Evolutionary conservation across 2,797 vertebrate genomes (phyloP), one percentile per base, ranked within the genome.

Genomic region (Lutjanus argentimaculatus): DNA sequence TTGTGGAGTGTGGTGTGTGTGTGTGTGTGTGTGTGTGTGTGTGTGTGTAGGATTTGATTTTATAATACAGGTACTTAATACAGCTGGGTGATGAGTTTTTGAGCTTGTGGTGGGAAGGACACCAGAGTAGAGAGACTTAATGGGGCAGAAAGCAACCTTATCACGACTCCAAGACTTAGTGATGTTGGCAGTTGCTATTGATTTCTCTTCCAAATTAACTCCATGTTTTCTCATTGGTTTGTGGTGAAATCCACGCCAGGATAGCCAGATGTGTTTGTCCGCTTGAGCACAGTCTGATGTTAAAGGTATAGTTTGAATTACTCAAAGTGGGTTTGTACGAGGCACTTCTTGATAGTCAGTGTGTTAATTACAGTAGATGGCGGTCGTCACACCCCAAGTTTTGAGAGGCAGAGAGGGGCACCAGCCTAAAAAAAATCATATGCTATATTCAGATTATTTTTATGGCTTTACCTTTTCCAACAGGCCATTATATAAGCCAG

Each of bases 191-290:
- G 77, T 72, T 69, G 64, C 52, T 53, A 82, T 87, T 58, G 85
- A 91, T 91, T 93, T 89, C 58, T 75, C 59, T 57, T 88, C 80
- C 73, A 91, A 87, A 89, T 90, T 40, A 88, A 74, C 79, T 85
- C 70, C 64, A 80, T 77, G 72, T 90, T 84, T 79, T 86, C 80
- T 86, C 69, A 75, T 52, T 62, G 70, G 78, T 85, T 63, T 76
- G 79, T 7, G 13, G 43, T 70, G 53, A 61, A 72, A 22, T 75
- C 40, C 43, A 68, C 82, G 86, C 86, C 86, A 85, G 77, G 21
- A 52, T 8, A 16, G 67, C 75, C 85, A 79, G 78, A 85, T 82
- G 82, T 72, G 42, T 68, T 83, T 85, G 45, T 84, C 85, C 82
- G 36, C 76, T 74, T 36, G 45, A 84, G 77, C 64, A 53, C 68